These are phyloP conservation scores for Chloroceryle inda DNA, from an alignment of 2,797 vertebrate species.

Conservation along the genomic window DNA sequence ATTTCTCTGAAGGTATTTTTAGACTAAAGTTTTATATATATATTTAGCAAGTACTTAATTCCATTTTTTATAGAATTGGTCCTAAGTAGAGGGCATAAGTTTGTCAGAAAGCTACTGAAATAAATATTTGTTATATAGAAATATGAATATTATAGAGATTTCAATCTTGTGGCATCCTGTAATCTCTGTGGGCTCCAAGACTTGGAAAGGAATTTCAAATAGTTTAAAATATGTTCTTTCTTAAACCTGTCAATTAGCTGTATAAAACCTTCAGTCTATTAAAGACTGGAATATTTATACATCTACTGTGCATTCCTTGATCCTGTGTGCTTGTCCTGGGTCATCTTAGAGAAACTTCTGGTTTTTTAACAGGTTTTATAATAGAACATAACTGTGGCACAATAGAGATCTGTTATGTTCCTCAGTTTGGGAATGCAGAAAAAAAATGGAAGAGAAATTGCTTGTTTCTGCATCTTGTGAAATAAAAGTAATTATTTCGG, in stretches of 20 bases:
- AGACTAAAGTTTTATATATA: not conserved
- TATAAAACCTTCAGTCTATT: rapidly evolving
- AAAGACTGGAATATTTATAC: not conserved
- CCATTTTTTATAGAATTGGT: rapidly evolving
- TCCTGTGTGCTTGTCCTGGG: not conserved
- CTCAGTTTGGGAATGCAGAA: not conserved
- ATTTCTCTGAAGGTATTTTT: no score
- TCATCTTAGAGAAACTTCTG: not conserved
- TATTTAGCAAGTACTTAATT: not conserved
- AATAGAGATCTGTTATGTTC: not conserved
- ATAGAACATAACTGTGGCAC: rapidly evolving
- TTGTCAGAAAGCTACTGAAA: not conserved
- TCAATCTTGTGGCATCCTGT: not conserved
- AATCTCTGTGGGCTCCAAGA: not conserved
- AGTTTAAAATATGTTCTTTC: not conserved
- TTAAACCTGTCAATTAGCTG: not conserved
- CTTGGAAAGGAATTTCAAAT: not conserved
- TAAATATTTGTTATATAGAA: not conserved
- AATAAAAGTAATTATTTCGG: not conserved
- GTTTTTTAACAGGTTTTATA: not conserved
- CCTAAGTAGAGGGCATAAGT: not conserved
- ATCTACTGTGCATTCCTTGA: not conserved
- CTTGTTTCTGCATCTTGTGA: not conserved
- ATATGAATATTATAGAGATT: not conserved
- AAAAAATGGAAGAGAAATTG: not conserved